phyloP scores from a whole-genome alignment of 2,888 invertebrate species.

The Drosophila algonquin region DNA sequence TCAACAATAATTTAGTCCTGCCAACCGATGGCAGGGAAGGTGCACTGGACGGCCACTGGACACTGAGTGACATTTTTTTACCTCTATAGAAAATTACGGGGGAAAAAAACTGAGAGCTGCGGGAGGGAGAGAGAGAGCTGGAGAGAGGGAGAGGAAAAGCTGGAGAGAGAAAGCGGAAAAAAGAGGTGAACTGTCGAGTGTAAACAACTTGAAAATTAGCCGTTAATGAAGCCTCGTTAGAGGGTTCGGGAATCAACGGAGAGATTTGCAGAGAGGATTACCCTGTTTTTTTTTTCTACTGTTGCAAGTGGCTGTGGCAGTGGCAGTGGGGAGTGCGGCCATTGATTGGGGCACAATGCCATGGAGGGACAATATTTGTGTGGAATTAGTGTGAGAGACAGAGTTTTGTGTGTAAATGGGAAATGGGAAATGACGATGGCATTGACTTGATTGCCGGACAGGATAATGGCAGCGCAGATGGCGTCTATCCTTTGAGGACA shows the following conservation, averaged over 20 bases:
- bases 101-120: neutral
- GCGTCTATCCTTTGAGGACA: constrained; percentile 6
- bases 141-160: neutral
- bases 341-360: constrained; percentile 64
- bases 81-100: constrained; percentile 45
- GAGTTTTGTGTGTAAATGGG: neutral
- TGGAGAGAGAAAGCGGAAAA: neutral
- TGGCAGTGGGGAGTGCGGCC: constrained; percentile 40
- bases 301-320: constrained; percentile 17
- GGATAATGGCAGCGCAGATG: constrained; percentile 3
- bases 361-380: constrained; percentile 62
- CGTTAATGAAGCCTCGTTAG: constrained; percentile 75
- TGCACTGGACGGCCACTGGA: constrained; percentile 52
- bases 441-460: constrained; percentile 36
- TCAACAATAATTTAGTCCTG: constrained; percentile 76
- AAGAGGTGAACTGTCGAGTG: constrained; percentile 65
- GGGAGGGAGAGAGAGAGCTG: neutral
- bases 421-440: constrained; percentile 32
- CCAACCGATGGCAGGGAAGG: constrained; percentile 28
- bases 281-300: neutral
- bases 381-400: constrained; percentile 62
- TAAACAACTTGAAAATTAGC: constrained; percentile 78
- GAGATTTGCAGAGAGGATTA: constrained; percentile 18
- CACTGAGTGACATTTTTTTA: constrained; percentile 69
- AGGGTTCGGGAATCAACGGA: constrained; percentile 11